Percentiles rank a stretch among this genome's conserved stretches.
These are phyloP conservation scores for Polydesmus complanatus DNA, from an alignment of 2,888 invertebrate species.

Conservation along the genomic window DNA sequence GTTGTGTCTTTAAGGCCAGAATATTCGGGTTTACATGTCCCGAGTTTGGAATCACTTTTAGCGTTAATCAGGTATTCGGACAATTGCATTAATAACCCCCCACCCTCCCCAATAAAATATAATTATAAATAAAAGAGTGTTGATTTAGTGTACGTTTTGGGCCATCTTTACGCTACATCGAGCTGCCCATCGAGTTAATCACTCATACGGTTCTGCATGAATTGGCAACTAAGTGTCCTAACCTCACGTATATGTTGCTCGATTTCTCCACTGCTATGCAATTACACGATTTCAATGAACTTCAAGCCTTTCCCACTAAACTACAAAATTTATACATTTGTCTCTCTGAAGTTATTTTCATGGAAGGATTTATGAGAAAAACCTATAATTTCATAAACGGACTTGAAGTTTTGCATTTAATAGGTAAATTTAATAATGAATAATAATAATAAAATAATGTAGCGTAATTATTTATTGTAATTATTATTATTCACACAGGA, in stretches of 20 bases:
- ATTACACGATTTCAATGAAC: conserved; percentile 96
- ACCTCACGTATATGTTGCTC: conserved; percentile 85
- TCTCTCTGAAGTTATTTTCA: conserved; percentile 96
- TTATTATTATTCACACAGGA: conserved; percentile 47
- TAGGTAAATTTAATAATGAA: conserved; percentile 45
- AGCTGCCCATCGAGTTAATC: conserved; percentile 88
- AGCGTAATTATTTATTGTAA: conserved; percentile 2
- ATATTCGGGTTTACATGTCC: conserved; percentile 84
- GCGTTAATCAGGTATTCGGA: conserved; percentile 54
- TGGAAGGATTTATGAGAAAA: conserved; percentile 99
- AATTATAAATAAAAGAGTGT: background rate
- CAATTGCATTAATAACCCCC: no score
- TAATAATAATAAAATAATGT: background rate
- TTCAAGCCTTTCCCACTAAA: conserved; percentile 97
- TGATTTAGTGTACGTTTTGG: conserved; percentile 59
- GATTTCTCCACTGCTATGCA: conserved; percentile 99
- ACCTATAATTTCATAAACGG: conserved; percentile 99
- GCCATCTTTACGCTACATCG: conserved; percentile 74
- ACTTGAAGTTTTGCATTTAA: conserved; percentile 86
- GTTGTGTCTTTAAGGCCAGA: conserved; percentile 92
- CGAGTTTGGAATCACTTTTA: conserved; percentile 71
- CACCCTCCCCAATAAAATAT: background rate
- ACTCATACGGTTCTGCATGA: conserved; percentile 95
- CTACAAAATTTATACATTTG: conserved; percentile 90
- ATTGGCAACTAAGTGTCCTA: conserved; percentile 87